These are phyloP conservation scores for Syrphus vitripennis DNA, from an alignment of 2,888 invertebrate species.

Conservation along the genomic window DNA sequence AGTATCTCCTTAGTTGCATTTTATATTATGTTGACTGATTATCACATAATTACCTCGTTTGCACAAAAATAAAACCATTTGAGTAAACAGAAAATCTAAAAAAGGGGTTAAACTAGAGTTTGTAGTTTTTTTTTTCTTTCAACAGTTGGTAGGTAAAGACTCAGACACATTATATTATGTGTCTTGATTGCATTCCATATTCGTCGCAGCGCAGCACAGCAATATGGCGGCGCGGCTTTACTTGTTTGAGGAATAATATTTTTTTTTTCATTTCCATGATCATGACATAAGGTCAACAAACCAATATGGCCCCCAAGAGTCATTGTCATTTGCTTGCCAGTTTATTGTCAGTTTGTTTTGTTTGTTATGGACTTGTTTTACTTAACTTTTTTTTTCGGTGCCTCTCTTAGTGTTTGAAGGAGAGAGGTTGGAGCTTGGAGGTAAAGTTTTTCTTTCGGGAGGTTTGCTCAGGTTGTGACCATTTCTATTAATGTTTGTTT, in stretches of 20 bases:
- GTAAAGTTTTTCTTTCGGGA: slow-evolving; percentile 10
- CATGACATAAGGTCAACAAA: slow-evolving; percentile 58
- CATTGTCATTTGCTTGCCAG: slow-evolving; percentile 45
- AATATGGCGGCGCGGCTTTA: not conserved
- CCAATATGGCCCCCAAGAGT: slow-evolving; percentile 45
- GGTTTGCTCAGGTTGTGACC: slow-evolving; percentile 36
- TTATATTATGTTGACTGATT: slow-evolving; percentile 48
- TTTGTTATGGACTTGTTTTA: slow-evolving; percentile 1
- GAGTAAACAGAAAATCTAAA: slow-evolving; percentile 38
- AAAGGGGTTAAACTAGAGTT: slow-evolving; percentile 8
- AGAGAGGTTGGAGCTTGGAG: not conserved
- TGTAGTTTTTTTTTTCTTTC: not conserved
- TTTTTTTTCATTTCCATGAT: slow-evolving; percentile 41
- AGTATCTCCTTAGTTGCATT: not conserved
- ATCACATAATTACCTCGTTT: slow-evolving; percentile 46
- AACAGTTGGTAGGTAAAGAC: not conserved
- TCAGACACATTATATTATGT: slow-evolving; percentile 8
- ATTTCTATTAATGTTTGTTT: not conserved
- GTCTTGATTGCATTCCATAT: slow-evolving; percentile 28
- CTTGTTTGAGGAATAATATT: slow-evolving; percentile 50
- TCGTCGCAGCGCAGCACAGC: not conserved
- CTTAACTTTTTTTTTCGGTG: not conserved
- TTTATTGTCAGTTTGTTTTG: slow-evolving; percentile 14
- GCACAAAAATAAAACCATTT: slow-evolving; percentile 40
- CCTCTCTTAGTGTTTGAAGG: not conserved